Evolutionary conservation across 1,140 invertebrate species (phyloP).

Genomic region (Olivierus martensii): DNA sequence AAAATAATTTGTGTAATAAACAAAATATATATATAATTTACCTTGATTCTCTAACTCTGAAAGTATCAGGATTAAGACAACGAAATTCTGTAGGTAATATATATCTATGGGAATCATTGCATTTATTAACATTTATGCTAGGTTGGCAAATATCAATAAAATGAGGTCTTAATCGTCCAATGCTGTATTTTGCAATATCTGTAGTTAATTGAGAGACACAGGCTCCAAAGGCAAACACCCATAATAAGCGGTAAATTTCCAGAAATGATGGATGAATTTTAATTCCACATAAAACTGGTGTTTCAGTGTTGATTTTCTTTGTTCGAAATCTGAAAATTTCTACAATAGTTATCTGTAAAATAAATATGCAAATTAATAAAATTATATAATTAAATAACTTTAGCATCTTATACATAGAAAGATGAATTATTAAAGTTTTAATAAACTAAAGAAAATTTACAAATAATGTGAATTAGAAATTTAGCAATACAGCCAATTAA

Average conservation of each 20-base stretch:
- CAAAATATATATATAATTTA: not conserved
- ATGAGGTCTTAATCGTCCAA: conserved; percentile 81
- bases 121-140: conserved; percentile 15
- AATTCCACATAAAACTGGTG: not conserved
- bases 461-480: no score
- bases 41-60: conserved; percentile 21
- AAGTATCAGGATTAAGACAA: conserved; percentile 25
- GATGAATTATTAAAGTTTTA: no score
- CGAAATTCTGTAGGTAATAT: conserved; percentile 26
- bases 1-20: no score
- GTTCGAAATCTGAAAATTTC: no score
- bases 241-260: conserved; percentile 28
- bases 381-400: no score
- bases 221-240: conserved; percentile 72
- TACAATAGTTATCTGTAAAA: no score
- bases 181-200: conserved; percentile 79
- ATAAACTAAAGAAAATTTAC: no score
- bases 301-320: no score
- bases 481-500: no score
- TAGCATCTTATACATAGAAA: no score
- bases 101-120: conserved; percentile 24
- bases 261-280: not conserved
- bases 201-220: conserved; percentile 64
- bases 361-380: no score
- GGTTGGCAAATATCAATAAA: conserved; percentile 55